These are phyloP conservation scores for Atta cephalotes DNA, from an alignment of 1,140 invertebrate genomes.

Conservation along the genomic window DNA sequence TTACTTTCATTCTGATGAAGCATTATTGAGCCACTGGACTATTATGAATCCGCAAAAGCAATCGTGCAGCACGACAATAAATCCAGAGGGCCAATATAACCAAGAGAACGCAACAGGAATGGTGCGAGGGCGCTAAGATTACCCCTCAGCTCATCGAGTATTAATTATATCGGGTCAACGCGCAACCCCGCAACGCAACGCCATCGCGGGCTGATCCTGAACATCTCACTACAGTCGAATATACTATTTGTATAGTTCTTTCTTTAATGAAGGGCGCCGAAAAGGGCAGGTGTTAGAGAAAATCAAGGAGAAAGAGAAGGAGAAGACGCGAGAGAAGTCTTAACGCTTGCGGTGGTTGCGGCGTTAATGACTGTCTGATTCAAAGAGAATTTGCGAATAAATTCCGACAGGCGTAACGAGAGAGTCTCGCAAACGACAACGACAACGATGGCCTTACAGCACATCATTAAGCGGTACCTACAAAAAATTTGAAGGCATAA, in stretches of 20 bases:
- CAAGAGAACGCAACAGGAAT: conserved; percentile 18
- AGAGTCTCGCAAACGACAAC: conserved; percentile 54
- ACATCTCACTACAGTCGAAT: conserved; percentile 20
- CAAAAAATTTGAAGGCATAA: no score
- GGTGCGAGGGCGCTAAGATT: conserved; percentile 65
- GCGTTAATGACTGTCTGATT: conserved; percentile 76
- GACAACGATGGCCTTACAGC: conserved; percentile 32
- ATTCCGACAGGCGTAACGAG: conserved; percentile 70
- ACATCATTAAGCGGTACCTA: no score
- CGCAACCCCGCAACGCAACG: conserved; percentile 57
- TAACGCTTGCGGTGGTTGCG: conserved; percentile 71
- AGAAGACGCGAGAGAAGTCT: conserved; percentile 68
- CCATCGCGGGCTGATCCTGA: conserved; percentile 48
- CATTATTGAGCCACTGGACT: neutral
- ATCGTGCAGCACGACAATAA: conserved; percentile 38
- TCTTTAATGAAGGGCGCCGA: conserved; percentile 39
- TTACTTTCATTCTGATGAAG: neutral
- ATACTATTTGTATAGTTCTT: neutral
- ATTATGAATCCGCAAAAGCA: conserved; percentile 42
- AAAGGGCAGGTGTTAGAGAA: conserved; percentile 22
- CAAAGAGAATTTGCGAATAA: conserved; percentile 78
- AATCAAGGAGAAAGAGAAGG: conserved; percentile 22
- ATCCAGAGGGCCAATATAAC: conserved; percentile 55
- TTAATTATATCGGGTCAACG: conserved; percentile 73
- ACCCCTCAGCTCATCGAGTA: conserved; percentile 75